phyloP scores from a whole-genome alignment of 2,888 invertebrate species.

The Oligia strigilis region DNA sequence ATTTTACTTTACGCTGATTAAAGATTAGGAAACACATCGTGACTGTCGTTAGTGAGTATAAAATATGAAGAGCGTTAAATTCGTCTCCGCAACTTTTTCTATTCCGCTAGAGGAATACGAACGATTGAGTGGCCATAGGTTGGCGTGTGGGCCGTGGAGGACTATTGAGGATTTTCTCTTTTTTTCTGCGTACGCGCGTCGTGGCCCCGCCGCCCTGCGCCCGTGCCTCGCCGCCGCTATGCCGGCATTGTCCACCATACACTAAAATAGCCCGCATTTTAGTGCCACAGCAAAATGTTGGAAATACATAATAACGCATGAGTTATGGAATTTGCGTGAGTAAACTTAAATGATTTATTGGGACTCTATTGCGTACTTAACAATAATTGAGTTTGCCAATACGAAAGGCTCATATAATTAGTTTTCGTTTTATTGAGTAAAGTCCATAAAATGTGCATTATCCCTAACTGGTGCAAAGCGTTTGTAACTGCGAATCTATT shows the following conservation, averaged over 20 bases:
- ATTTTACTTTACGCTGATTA: conserved; percentile 45
- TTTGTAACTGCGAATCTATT: conserved; percentile 35
- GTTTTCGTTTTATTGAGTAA: conserved; percentile 57
- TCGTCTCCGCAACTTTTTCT: conserved; percentile 75
- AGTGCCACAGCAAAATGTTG: conserved; percentile 77
- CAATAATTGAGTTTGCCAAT: conserved; percentile 60
- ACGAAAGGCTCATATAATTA: conserved; percentile 54
- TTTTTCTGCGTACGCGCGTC: conserved; percentile 81
- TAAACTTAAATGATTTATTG: conserved; percentile 80
- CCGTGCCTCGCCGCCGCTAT: conserved; percentile 53
- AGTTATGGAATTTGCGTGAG: conserved; percentile 73
- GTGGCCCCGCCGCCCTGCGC: conserved; percentile 64
- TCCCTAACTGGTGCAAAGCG: conserved; percentile 32
- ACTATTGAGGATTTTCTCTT: conserved; percentile 85
- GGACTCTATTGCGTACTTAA: conserved; percentile 67
- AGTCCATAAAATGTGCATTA: conserved; percentile 55
- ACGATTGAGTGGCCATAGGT: conserved; percentile 89
- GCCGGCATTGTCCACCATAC: conserved; percentile 80
- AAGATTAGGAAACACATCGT: conserved; percentile 32
- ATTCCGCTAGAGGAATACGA: conserved; percentile 78
- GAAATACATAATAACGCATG: conserved; percentile 79
- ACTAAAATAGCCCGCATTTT: conserved; percentile 85
- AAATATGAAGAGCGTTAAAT: conserved; percentile 12
- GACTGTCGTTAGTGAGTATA: conserved; percentile 8
- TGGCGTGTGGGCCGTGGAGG: conserved; percentile 89